These are phyloP conservation scores for Nemapogon koenigi DNA, from an alignment of 2,888 invertebrate genomes.

Conservation along the genomic window DNA sequence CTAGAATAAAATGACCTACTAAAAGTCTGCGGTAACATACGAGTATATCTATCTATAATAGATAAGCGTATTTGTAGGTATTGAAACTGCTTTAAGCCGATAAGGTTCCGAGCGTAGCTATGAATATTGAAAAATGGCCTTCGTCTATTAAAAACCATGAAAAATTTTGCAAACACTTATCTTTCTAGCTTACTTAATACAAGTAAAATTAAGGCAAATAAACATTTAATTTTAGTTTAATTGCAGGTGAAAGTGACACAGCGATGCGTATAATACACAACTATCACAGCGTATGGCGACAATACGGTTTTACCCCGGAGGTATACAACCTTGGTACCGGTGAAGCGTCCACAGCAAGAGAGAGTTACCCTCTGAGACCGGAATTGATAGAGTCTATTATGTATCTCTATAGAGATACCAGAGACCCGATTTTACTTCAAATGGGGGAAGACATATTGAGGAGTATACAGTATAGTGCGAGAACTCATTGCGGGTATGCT, in stretches of 20 bases:
- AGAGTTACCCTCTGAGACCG: constrained; percentile 93
- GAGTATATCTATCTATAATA: too few species aligned
- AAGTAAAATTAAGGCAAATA: background rate
- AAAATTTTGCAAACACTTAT: too few species aligned
- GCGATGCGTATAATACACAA: constrained; percentile 94
- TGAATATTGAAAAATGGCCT: too few species aligned
- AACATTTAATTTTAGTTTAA: background rate
- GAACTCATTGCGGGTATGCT: constrained; percentile 96
- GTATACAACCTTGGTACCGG: constrained; percentile 94
- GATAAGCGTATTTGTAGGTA: too few species aligned
- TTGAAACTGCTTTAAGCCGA: too few species aligned
- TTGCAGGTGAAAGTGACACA: constrained; percentile 81
- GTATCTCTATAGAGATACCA: constrained; percentile 93
- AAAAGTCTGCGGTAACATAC: too few species aligned
- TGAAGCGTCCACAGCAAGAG: constrained; percentile 81
- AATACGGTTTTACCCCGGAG: constrained; percentile 97
- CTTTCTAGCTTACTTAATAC: too few species aligned
- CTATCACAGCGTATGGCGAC: constrained; percentile 96
- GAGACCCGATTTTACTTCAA: constrained; percentile 90
- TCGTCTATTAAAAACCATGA: too few species aligned
- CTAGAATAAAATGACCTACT: too few species aligned
- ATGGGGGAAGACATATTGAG: constrained; percentile 93
- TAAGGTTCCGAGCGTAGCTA: too few species aligned
- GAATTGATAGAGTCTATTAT: constrained; percentile 96
- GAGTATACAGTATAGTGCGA: constrained; percentile 92